phyloP scores from a whole-genome alignment of 2,113 vertebrate species.

The Numenius arquata region DNA sequence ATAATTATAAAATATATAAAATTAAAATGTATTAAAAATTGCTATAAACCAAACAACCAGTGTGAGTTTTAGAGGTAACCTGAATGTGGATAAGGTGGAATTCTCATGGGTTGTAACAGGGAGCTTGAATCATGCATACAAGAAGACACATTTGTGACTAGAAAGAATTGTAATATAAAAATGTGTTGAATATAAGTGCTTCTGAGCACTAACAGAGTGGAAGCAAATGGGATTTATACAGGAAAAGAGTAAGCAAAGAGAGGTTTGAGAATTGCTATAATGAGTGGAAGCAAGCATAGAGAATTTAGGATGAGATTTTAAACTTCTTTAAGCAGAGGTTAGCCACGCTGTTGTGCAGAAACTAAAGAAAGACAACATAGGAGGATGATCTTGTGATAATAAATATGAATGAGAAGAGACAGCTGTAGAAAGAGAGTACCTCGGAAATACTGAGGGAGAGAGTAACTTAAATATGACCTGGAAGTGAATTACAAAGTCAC shows the following conservation, averaged over 20 bases:
- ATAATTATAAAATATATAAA: not conserved
- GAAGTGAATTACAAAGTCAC: not conserved
- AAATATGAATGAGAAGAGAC: not conserved
- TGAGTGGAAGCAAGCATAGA: not conserved
- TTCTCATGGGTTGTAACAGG: not conserved
- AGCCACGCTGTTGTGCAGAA: not conserved
- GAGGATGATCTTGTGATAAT: not conserved
- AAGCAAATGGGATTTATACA: not conserved
- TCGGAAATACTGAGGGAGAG: not conserved
- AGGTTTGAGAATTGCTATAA: not conserved
- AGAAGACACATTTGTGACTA: not conserved
- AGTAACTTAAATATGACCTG: not conserved
- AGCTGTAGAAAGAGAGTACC: not conserved
- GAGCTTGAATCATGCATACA: not conserved
- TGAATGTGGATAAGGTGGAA: not conserved
- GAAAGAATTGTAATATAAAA: not conserved
- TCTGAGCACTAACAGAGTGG: not conserved
- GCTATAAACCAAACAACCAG: not conserved
- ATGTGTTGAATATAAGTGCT: not conserved
- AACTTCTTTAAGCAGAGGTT: not conserved
- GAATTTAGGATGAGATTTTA: not conserved
- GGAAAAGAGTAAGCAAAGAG: not conserved
- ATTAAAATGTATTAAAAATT: not conserved
- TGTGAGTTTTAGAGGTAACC: not conserved
- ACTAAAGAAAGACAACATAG: not conserved